Evolutionary conservation across 2,888 invertebrate species (phyloP).

Genomic region (Fragum whitleyi): DNA sequence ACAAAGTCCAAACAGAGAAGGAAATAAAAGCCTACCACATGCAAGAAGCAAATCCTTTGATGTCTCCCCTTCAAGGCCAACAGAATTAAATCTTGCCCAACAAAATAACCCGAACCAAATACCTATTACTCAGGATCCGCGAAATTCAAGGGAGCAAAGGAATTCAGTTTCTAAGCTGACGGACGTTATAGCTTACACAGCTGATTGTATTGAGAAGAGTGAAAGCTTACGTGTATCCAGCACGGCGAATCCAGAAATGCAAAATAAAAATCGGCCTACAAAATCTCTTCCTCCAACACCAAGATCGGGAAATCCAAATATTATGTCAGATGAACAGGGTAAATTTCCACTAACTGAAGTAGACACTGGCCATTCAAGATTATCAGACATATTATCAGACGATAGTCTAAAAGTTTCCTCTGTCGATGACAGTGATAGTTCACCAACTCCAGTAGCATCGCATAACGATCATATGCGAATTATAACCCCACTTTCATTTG

Average conservation of each 20-base stretch:
- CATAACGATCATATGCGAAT: not conserved
- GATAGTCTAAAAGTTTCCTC: slow-evolving; percentile 55
- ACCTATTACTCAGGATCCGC: not conserved
- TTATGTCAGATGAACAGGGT: not conserved
- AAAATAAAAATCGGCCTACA: not conserved
- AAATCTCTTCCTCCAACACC: slow-evolving; percentile 4
- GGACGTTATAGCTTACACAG: slow-evolving; percentile 64
- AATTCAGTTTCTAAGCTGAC: slow-evolving; percentile 49
- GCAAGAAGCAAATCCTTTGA: slow-evolving; percentile 37
- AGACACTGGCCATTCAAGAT: slow-evolving; percentile 11
- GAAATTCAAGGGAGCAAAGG: not conserved
- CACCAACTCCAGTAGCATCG: not conserved
- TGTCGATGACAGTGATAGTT: slow-evolving; percentile 39
- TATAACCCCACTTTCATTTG: slow-evolving; percentile 33
- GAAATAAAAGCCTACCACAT: not conserved
- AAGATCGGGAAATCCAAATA: not conserved
- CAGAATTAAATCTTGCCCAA: slow-evolving; percentile 33
- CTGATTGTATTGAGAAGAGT: slow-evolving; percentile 60
- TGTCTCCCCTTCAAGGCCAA: slow-evolving; percentile 41
- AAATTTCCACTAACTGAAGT: not conserved
- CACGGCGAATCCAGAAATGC: not conserved
- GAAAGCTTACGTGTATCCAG: slow-evolving; percentile 29
- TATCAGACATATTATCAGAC: slow-evolving; percentile 23
- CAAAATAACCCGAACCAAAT: not conserved
- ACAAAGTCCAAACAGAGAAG: slow-evolving; percentile 5